Evolutionary conservation across 1,140 invertebrate species (phyloP).

Genomic region (Micrasema minimum): DNA sequence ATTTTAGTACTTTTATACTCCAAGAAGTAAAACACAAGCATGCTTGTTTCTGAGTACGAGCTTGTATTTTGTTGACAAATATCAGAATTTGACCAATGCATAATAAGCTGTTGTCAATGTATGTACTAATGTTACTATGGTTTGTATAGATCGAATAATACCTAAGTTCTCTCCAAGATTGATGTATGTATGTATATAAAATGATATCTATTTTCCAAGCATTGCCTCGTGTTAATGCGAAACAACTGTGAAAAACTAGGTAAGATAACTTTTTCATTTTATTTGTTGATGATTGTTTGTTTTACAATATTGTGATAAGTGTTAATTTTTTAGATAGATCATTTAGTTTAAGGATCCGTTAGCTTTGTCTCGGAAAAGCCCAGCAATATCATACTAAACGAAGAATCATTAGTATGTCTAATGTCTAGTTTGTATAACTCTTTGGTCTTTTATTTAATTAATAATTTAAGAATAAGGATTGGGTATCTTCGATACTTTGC

Average conservation of each 20-base stretch:
- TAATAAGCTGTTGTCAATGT: background rate
- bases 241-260: conserved; percentile 10
- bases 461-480: conserved; percentile 29
- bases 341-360: conserved; percentile 27
- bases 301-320: conserved; percentile 41
- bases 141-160: background rate
- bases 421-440: background rate
- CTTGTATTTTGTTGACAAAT: conserved; percentile 1
- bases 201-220: background rate
- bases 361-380: conserved; percentile 22
- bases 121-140: conserved; percentile 10
- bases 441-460: conserved; percentile 15
- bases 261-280: conserved; percentile 13
- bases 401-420: background rate
- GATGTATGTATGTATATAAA: conserved; percentile 4
- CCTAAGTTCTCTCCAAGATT: background rate
- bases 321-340: conserved; percentile 38
- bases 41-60: background rate
- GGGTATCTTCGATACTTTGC: conserved; percentile 26
- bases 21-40: background rate
- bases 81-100: background rate
- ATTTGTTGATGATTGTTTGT: conserved; percentile 35
- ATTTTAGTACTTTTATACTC: conserved; percentile 29
- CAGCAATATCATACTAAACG: conserved; percentile 17
- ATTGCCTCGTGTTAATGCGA: background rate